A percentile compares a stretch with the other conserved stretches of the same genome.
Conservation (phyloP, 2,797 vertebrate species). For the Schizopygopsis pylzovi region DNA sequence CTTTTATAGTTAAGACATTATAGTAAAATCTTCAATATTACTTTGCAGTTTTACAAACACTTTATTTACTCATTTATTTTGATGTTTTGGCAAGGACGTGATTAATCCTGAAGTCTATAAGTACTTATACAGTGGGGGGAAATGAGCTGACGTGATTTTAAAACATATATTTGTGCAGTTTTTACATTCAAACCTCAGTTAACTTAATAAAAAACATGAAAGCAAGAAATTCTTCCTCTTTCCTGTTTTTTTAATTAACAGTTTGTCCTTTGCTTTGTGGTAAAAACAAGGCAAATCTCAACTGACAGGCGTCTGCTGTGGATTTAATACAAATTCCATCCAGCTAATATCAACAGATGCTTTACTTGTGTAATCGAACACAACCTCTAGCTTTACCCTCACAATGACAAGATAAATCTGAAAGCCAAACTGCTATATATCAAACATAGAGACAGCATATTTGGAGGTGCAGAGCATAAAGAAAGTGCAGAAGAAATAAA, state of each 20-base stretch:
- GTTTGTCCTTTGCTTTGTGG: conserved; percentile 73
- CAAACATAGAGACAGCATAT: neutral
- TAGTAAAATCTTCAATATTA: neutral
- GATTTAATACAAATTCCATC: conserved; percentile 72
- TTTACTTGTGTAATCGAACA: conserved; percentile 67
- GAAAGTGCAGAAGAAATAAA: neutral
- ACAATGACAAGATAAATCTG: neutral
- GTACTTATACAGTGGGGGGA: neutral
- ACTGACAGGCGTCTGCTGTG: conserved; percentile 46
- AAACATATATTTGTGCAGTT: neutral
- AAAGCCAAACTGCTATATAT: conserved; percentile 11
- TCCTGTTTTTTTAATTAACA: conserved; percentile 57
- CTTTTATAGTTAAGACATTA: neutral
- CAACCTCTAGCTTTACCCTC: conserved; percentile 30
- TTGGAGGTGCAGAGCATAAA: neutral
- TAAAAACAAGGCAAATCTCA: conserved; percentile 59
- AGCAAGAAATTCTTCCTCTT: neutral
- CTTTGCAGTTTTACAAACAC: neutral
- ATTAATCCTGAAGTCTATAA: neutral
- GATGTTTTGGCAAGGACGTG: neutral
- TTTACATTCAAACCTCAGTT: neutral
- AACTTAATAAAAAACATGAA: neutral
- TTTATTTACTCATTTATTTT: neutral
- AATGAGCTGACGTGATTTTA: neutral
- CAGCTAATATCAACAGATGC: conserved; percentile 75